These are phyloP conservation scores for Bryconaethiops microstoma DNA, from an alignment of 2,797 vertebrate species.

Conservation along the genomic window DNA sequence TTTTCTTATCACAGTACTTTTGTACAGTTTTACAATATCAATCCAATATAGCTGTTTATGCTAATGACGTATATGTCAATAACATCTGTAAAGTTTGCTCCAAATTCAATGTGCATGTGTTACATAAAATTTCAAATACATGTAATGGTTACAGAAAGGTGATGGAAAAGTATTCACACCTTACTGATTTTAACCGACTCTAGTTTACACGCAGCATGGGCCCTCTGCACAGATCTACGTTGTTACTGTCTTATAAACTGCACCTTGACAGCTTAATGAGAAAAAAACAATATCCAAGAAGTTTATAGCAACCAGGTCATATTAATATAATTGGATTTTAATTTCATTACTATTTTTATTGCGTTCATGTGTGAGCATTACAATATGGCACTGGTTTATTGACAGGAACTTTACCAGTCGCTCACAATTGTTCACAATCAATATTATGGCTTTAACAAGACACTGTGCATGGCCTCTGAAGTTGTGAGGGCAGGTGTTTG, in stretches of 20 bases:
- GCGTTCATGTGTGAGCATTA: slow-evolving; percentile 57
- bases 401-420: slow-evolving; percentile 53
- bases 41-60: slow-evolving; percentile 18
- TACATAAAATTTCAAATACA: slow-evolving; percentile 11
- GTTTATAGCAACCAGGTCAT: slow-evolving; percentile 58
- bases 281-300: slow-evolving; percentile 46
- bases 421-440: slow-evolving; percentile 49
- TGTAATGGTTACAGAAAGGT: slow-evolving; percentile 11
- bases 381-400: slow-evolving; percentile 55
- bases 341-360: slow-evolving; percentile 63
- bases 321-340: slow-evolving; percentile 63
- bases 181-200: neutral
- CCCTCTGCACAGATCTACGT: slow-evolving; percentile 31
- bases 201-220: slow-evolving; percentile 16
- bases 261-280: slow-evolving; percentile 60
- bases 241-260: slow-evolving; percentile 55
- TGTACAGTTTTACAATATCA: neutral
- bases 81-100: slow-evolving; percentile 27
- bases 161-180: neutral
- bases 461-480: slow-evolving; percentile 25
- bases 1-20: neutral
- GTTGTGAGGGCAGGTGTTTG: slow-evolving; percentile 31
- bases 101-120: slow-evolving; percentile 6
- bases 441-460: slow-evolving; percentile 57
- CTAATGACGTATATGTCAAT: slow-evolving; percentile 25